Evolutionary conservation across 2,888 invertebrate species (phyloP), one percentile per base, ranked within the genome.

Genomic region (Andrena dorsata): DNA sequence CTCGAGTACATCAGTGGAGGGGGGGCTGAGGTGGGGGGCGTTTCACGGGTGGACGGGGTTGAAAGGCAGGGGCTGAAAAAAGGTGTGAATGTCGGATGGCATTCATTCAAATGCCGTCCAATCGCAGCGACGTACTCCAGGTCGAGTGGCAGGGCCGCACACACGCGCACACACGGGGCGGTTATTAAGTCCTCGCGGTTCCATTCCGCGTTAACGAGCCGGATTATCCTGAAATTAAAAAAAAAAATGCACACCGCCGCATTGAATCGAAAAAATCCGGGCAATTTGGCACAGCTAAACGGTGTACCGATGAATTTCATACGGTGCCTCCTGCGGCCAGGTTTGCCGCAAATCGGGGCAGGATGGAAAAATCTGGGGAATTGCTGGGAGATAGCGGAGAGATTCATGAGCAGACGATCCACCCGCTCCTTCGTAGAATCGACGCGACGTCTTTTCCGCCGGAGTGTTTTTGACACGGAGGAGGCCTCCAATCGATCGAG

Each of bases 41-140:
- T 75, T 76, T 71, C 65, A 69, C 71, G 72, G 41, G 68, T 66
- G 83, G 71, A 72, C 66, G 82, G 80, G 83, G 85, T 86, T 76
- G 74, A 71, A 80, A 85, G 66, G 77, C 77, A 73, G 84, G 83
- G 79, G 73, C 68, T 80, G 76, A 79, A 82, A 87, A 89, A 85
- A 77, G 77, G 85, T 85, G 87, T 90, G 90, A 91, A 91, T 88
- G 89, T 84, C 84, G 78, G 82, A 83, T 84, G 78, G 82, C 84
- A 87, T 91, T 91, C 90, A 90, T 91, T 91, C 90, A 90, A 90
- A 90, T 87, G 80, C 82, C 82, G 82, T 82, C 75, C 84, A 84
- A 84, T 84, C 84, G 53, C 83, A 73, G 70, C 83, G 47, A 66
- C 79, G 79, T 73, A 79, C 75, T 72, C 58, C 76, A 73, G 76